Evolutionary conservation across 2,888 invertebrate species (phyloP), one percentile per base, ranked within the genome.

Genomic region (Phorcus lineatus): DNA sequence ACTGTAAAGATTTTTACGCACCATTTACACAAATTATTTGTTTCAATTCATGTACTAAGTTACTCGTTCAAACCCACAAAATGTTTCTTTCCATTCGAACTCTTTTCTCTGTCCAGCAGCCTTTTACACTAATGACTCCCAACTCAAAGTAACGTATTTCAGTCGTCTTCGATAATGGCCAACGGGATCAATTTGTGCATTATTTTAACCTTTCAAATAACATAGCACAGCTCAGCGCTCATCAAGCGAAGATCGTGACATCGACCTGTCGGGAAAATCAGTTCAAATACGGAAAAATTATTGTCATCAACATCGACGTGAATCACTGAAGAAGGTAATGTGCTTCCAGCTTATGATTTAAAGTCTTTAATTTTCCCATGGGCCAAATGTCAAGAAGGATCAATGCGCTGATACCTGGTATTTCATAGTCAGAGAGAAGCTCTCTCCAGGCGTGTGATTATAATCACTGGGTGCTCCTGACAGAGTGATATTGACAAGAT

Each of bases 271-370:
- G 28, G 28, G 62, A 62, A 28, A 28, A 24, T 31, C 62, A 62
- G 62, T 62, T 62, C 62, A 62, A 24, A 62, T 62, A 62, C 28
- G 62, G 62, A 62, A 62, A 62, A 62, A 62, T 62, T 62, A 62
- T 62, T 62, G 28, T 62, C 62, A 62, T 62, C 62, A 62, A n/a
- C 62, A 11, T 24, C 62, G 17, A 28, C 17, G 13, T 24, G 28
- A 62, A 62, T 62, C 62, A 16, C 3, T 62, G 28, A 24, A 62
- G 62, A 62, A 17, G 28, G 24, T 62, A 62, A 62, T 62, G 62
- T 24, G 62, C 24, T 62, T 31, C 24, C 24, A 62, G 62, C 28
- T 62, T 62, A 28, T 62, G 28, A 62, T 62, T 62, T 62, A 24
- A 28, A 28, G 62, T 62, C 62, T 62, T 62, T 62, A 62, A 62